Conservation (phyloP, 1,140 invertebrate species). For the Homalodisca vitripennis region DNA sequence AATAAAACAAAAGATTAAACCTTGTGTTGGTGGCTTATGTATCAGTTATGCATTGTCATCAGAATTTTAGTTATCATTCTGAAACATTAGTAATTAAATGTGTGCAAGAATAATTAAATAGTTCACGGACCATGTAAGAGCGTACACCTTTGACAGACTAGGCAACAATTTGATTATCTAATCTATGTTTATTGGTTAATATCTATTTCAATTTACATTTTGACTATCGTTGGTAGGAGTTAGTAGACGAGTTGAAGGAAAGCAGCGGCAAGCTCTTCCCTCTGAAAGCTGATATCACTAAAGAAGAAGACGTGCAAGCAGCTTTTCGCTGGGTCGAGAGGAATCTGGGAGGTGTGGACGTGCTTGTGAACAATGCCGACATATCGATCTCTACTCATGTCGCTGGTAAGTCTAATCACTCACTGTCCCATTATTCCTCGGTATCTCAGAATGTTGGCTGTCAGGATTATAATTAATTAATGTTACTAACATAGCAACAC, state of each 20-base stretch:
- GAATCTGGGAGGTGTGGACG: slow-evolving; percentile 61
- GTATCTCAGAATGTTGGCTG: too few relatives aligned
- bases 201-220: too few relatives aligned
- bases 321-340: slow-evolving; percentile 63
- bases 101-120: not conserved
- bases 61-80: too few relatives aligned
- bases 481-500: too few relatives aligned
- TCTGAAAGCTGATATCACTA: slow-evolving; percentile 60
- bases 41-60: too few relatives aligned
- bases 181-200: too few relatives aligned
- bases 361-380: slow-evolving; percentile 74
- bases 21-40: too few relatives aligned
- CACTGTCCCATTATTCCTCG: not conserved
- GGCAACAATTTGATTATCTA: too few relatives aligned
- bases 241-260: slow-evolving; percentile 35
- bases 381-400: slow-evolving; percentile 36
- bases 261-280: slow-evolving; percentile 45
- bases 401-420: slow-evolving; percentile 31
- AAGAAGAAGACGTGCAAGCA: slow-evolving; percentile 61
- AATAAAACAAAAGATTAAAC: too few relatives aligned
- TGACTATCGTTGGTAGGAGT: slow-evolving; percentile 32
- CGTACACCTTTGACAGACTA: too few relatives aligned
- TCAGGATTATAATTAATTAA: too few relatives aligned
- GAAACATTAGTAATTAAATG: too few relatives aligned
- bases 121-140: not conserved